Conservation (phyloP, 2,888 invertebrate genomes). For the Oscheius myriophilus region DNA sequence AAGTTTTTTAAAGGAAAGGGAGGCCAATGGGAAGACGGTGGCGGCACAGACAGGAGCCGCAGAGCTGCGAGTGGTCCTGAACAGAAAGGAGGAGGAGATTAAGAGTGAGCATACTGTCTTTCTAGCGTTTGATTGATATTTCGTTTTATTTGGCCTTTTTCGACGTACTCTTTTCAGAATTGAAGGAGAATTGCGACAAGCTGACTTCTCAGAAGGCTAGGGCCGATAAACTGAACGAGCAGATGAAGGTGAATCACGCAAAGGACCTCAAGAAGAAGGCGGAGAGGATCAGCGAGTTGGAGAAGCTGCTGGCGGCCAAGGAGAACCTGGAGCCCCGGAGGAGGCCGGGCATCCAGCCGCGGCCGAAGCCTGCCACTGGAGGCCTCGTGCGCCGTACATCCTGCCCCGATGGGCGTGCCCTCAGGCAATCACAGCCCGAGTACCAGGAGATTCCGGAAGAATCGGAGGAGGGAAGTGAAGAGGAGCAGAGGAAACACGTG, state of each 20-base stretch:
- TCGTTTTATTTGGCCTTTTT: background rate
- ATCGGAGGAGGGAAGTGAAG: too few relatives aligned
- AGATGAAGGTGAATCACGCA: background rate
- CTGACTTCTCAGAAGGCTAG: background rate
- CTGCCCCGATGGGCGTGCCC: too few relatives aligned
- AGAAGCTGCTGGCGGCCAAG: background rate
- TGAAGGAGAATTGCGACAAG: background rate
- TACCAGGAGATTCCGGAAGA: too few relatives aligned
- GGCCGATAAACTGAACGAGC: background rate
- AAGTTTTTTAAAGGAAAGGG: too few relatives aligned
- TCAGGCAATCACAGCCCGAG: too few relatives aligned
- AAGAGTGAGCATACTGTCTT: background rate
- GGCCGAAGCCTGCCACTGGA: too few relatives aligned
- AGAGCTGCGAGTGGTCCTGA: background rate
- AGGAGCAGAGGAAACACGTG: too few relatives aligned
- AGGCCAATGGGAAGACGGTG: background rate
- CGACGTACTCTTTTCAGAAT: background rate
- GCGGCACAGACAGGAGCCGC: background rate
- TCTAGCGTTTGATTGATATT: background rate
- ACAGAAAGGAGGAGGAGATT: background rate
- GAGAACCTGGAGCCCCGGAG: background rate
- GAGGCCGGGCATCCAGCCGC: background rate
- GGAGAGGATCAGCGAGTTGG: background rate
- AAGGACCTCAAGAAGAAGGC: background rate
- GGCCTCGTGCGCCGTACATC: too few relatives aligned